Evolutionary conservation across 2,797 vertebrate species (phyloP), one percentile per base, ranked within the genome.

Genomic region (Hyperoplus lanceolatus): DNA sequence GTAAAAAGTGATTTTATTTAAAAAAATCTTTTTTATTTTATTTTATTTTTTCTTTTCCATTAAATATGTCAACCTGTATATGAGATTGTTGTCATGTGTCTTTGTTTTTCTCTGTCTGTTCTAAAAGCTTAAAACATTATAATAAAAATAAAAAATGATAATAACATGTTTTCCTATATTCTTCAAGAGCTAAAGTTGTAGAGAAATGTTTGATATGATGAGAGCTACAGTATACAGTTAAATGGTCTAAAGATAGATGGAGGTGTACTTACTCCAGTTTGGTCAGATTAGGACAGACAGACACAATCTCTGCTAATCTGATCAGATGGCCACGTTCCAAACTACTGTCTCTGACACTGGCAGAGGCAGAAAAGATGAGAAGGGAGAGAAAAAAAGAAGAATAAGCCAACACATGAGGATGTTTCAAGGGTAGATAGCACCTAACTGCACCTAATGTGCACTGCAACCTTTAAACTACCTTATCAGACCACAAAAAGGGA

Each of bases 261-360:
- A 74, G 21, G 41, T 53, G 56, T 59, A 91, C 94, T 92, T 85
- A 96, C 95, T 93, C 79, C 49, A 95, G 73, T 75, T 87, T 89
- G 63, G 81, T 84, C 18, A 91, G 70, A 66, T 56, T 48, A 6
- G 82, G 84, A 85, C 92, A 92, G 50, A 4, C 29, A 9, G 67
- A 75, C 43, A 93, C 55, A 0, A 92, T 92, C 49, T 93, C 80
- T 64, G 86, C 77, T 38, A 96, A 85, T 72, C 16, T 88, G 73
- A 75, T 15, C 61, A 95, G 79, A 68, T 95, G 89, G 1, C 71
- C 75, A 4, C 0, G 7, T 39, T 86, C 79, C 84, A 96, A 86
- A 54, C 21, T 15, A 7, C 94, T 87, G 0, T 91, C 89, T 55
- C 57, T 91, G 81, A 96, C 3, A 11, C 95, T 96, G 60, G 4